Base-by-base conservation (phyloP, 2,888 invertebrate species). In the Rosalia funebris region DNA sequence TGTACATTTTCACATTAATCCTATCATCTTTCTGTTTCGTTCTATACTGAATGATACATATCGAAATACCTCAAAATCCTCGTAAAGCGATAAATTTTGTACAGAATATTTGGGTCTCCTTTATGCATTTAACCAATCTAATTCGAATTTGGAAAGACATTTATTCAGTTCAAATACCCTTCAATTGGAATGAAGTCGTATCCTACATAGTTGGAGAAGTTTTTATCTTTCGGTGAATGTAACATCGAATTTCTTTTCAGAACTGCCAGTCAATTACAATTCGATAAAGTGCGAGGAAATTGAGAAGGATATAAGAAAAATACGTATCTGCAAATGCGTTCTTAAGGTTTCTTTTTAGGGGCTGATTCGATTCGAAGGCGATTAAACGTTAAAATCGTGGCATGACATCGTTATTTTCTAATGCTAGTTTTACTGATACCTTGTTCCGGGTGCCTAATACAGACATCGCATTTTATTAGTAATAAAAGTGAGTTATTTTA, bases 221-320 rank as follows among this genome's bases (percentile, higher is more conserved):
- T 63, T 66, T 61, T 61, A 66, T 65, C 60, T 60, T 50, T 12
- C 54, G 44, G 55, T 57, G 53, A 57, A 57, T 58, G 58, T 58
- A 59, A 62, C 63, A 63, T 60, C 60, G 61, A 59, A 63, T 63
- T 65, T 67, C 63, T 63, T 62, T 62, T 61, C 57, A 60, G 55
- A 61, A 66, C 66, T 67, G 71, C 65, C 71, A 75, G 73, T 75
- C 75, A 75, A 75, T 75, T 75, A 75, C 71, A 71, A 73, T 72
- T 72, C 71, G 72, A 75, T 75, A 74, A 73, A 72, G 71, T 71
- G 70, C 68, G 63, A 68, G 73, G 73, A 75, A 74, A 75, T 75
- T 72, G 73, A 73, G 62, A 65, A 62, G 68, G 68, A 68, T 68
- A 68, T 66, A 65, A 68, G 68, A 70, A 68, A 70, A 68, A 70